Evolutionary conservation across 2,797 vertebrate species (phyloP).

Genomic region (Sciurus vulgaris): DNA sequence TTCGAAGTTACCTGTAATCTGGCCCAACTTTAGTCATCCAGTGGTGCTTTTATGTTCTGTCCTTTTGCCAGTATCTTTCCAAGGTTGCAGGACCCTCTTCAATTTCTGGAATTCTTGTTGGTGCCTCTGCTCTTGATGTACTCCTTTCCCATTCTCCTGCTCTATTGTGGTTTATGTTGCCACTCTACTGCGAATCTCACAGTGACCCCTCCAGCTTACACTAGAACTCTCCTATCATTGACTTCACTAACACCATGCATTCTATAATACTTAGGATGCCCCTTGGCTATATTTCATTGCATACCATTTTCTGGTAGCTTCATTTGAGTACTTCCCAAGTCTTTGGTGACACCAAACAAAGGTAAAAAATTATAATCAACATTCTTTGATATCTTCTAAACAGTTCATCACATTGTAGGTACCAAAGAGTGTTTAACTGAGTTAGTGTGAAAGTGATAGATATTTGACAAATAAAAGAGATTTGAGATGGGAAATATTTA

Average conservation of each 20-base stretch:
- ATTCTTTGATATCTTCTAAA: background rate
- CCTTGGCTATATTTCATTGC: background rate
- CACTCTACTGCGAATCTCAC: background rate
- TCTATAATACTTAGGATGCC: background rate
- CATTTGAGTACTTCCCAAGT: background rate
- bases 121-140: background rate
- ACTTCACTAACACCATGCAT: background rate
- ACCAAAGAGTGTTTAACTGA: background rate
- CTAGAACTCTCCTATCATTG: background rate
- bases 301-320: background rate
- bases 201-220: background rate
- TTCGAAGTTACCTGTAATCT: background rate
- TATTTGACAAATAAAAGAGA: conserved; percentile 37
- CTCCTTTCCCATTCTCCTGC: background rate
- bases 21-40: background rate
- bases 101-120: background rate
- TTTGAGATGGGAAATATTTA: conserved; percentile 11
- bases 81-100: background rate
- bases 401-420: background rate
- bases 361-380: background rate
- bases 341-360: background rate
- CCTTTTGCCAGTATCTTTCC: background rate
- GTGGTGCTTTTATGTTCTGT: background rate
- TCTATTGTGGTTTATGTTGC: background rate
- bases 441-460: background rate